Percentiles rank a stretch among this genome's conserved stretches.
Conservation (phyloP, 2,888 invertebrate genomes). For the Eupithecia insigniata region DNA sequence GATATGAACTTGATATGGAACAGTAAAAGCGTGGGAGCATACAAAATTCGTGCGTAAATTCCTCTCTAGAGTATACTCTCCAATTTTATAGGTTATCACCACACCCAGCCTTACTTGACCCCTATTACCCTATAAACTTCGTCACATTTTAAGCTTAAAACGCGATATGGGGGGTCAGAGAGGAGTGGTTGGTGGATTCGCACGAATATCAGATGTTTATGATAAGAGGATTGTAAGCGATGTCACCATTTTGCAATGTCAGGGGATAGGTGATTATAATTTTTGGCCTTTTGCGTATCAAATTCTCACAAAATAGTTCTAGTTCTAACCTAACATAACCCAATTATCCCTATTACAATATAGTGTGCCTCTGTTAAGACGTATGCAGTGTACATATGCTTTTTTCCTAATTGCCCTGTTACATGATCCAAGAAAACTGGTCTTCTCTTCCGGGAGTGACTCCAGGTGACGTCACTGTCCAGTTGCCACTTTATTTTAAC, state of each 20-base stretch:
- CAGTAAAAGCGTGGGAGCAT: conserved; percentile 62
- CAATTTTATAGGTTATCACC: conserved; percentile 50
- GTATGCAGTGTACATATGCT: too few relatives aligned
- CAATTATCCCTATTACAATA: too few relatives aligned
- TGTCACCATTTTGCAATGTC: conserved; percentile 56
- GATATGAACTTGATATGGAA: neutral
- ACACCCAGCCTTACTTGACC: conserved; percentile 49
- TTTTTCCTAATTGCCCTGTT: too few relatives aligned
- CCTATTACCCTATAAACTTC: conserved; percentile 29
- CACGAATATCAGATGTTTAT: conserved; percentile 70
- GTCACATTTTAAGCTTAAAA: neutral
- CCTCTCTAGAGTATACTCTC: conserved; percentile 65
- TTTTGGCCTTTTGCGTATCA: neutral
- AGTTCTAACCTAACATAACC: too few relatives aligned
- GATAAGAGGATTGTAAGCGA: conserved; percentile 59
- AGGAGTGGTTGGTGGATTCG: conserved; percentile 56
- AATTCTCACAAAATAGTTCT: neutral
- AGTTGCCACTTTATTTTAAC: too few relatives aligned
- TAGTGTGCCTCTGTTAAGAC: too few relatives aligned
- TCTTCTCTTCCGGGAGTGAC: too few relatives aligned
- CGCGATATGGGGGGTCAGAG: conserved; percentile 32
- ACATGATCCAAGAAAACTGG: too few relatives aligned
- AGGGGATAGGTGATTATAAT: conserved; percentile 50
- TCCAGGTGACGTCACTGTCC: too few relatives aligned
- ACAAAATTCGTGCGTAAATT: conserved; percentile 56